Evolutionary conservation across 1,140 invertebrate genomes (phyloP).

Genomic region (Atopsyche davidsoni): DNA sequence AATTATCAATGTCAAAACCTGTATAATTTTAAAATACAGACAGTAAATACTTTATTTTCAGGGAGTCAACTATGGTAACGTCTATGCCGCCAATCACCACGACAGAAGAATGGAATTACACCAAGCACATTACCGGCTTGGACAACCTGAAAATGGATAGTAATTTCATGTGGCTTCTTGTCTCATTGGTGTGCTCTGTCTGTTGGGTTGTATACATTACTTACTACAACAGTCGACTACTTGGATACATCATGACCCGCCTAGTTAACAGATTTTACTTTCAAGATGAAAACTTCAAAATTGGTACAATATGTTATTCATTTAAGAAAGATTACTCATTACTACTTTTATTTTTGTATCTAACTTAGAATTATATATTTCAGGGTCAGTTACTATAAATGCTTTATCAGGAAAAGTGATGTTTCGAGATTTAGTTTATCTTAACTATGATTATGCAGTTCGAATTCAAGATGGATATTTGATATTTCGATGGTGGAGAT

Average conservation of each 20-base stretch:
- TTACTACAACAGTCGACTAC: constrained; percentile 90
- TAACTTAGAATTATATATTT: constrained; percentile 33
- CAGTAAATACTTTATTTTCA: no score
- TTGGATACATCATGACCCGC: constrained; percentile 85
- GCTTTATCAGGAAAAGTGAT: constrained; percentile 96
- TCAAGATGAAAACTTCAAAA: constrained; percentile 79
- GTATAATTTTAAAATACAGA: no score
- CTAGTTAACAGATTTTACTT: constrained; percentile 84
- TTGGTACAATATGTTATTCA: constrained; percentile 57
- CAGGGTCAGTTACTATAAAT: constrained; percentile 90
- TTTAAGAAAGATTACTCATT: not conserved
- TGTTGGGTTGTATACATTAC: constrained; percentile 90
- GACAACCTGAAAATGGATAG: constrained; percentile 74
- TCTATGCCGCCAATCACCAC: constrained; percentile 35
- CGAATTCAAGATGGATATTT: constrained; percentile 95
- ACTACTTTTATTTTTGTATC: constrained; percentile 11
- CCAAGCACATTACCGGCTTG: constrained; percentile 52
- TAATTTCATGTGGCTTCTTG: constrained; percentile 69
- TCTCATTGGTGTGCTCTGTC: constrained; percentile 73
- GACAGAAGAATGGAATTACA: constrained; percentile 50
- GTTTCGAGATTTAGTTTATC: constrained; percentile 94
- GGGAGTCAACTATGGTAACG: no score
- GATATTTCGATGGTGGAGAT: constrained; percentile 95
- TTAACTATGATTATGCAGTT: constrained; percentile 90
- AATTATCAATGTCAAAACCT: no score